Percentiles rank a stretch among this genome's conserved stretches.
Evolutionary conservation across 2,797 vertebrate genomes (phyloP).

Genomic region (Pipistrellus nathusii): DNA sequence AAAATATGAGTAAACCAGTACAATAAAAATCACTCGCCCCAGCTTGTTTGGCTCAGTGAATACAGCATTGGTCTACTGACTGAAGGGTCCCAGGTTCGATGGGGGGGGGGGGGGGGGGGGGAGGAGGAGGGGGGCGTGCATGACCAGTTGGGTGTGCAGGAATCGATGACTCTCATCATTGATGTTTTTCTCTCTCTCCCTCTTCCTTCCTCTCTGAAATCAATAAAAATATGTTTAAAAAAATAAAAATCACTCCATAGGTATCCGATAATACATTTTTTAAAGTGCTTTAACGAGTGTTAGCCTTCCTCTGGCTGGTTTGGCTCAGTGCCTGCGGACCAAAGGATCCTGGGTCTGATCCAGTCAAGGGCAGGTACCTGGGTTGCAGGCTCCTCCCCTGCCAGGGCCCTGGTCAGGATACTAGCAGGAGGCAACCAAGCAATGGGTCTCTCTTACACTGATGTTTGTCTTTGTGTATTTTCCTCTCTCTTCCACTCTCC

Average conservation of each 20-base stretch:
- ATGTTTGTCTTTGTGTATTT: neutral
- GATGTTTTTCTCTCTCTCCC: no score
- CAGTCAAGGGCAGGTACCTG: neutral
- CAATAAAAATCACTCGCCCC: neutral
- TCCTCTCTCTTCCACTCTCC: neutral
- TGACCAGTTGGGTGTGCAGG: no score
- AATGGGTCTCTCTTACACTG: neutral
- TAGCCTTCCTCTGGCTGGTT: neutral
- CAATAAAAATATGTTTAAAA: no score
- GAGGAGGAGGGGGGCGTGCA: no score
- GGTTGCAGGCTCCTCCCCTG: neutral
- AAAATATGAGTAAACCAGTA: neutral
- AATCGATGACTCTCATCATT: no score
- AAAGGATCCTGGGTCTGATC: no score
- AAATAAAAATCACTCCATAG: neutral
- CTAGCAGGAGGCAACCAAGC: neutral
- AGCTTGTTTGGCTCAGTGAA: no score
- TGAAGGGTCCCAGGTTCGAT: no score
- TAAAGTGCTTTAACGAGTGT: neutral
- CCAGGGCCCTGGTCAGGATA: neutral
- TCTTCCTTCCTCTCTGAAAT: no score
- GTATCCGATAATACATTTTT: neutral
- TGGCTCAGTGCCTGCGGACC: neutral
- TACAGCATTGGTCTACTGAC: no score
- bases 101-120: fast-evolving